Percentiles rank a stretch among this genome's conserved stretches.
These are phyloP conservation scores for Agrotis segetum DNA, from an alignment of 2,888 invertebrate species.

Conservation along the genomic window DNA sequence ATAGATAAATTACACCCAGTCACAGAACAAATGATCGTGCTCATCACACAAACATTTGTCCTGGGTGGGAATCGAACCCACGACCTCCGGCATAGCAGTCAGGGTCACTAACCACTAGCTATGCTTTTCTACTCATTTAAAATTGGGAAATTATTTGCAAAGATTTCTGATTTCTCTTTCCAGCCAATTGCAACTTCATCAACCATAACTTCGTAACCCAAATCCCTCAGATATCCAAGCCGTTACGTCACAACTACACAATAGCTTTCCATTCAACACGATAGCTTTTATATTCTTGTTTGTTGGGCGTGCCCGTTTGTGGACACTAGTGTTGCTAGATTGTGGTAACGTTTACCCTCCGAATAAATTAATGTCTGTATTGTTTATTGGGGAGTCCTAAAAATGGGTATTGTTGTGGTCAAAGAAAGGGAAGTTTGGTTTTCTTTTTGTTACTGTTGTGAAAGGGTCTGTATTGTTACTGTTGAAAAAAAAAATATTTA, in stretches of 20 bases:
- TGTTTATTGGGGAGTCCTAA: conserved; percentile 42
- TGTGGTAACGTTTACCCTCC: conserved; percentile 53
- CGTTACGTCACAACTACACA: conserved; percentile 62
- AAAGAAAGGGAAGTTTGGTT: neutral
- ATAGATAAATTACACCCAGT: no score
- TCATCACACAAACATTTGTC: no score
- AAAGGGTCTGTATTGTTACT: no score
- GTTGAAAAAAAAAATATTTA: no score
- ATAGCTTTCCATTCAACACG: conserved; percentile 62
- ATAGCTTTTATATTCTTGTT: conserved; percentile 68
- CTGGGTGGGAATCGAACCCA: no score
- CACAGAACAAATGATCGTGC: no score
- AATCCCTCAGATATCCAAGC: conserved; percentile 62
- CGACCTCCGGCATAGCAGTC: no score
- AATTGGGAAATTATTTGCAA: no score
- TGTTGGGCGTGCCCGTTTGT: conserved; percentile 62
- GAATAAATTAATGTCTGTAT: conserved; percentile 61
- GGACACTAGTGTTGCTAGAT: conserved; percentile 63
- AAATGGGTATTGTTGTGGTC: conserved; percentile 21
- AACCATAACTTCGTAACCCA: conserved; percentile 60
- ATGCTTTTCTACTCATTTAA: no score
- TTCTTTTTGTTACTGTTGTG: neutral
- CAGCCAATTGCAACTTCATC: conserved; percentile 61
- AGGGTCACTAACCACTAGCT: no score
- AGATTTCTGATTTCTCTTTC: neutral